Evolutionary conservation across 2,888 invertebrate species (phyloP).

Genomic region (Lomographa bimaculata): DNA sequence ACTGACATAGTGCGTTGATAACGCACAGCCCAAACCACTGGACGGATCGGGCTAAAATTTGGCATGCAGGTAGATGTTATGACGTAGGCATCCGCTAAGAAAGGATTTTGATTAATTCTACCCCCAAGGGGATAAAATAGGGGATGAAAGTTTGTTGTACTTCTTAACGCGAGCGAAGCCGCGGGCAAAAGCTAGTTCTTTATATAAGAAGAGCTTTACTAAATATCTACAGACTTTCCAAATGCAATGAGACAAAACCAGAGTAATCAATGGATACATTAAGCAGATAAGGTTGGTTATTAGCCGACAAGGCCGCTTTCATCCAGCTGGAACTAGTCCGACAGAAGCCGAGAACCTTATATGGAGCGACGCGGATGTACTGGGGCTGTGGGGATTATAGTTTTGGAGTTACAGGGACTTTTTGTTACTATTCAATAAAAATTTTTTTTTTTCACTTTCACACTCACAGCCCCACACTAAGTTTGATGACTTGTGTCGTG

Average conservation of each 20-base stretch:
- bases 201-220: background rate
- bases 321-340: constrained; percentile 59
- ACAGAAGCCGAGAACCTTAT: constrained; percentile 64
- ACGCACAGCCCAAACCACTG: no score
- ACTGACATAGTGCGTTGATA: no score
- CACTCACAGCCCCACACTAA: no score
- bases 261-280: constrained; percentile 27
- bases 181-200: no score
- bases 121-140: no score
- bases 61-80: no score
- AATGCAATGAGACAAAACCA: constrained; percentile 11
- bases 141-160: no score
- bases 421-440: background rate
- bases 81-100: no score
- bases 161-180: no score
- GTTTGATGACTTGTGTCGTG: no score
- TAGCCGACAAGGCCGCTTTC: constrained; percentile 62
- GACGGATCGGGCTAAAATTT: no score
- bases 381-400: constrained; percentile 44
- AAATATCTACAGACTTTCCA: constrained; percentile 9
- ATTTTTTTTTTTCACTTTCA: background rate
- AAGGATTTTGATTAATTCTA: no score
- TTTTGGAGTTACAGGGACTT: background rate
- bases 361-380: constrained; percentile 58
- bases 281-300: constrained; percentile 46